Conservation (phyloP, 2,888 invertebrate genomes). For the Dexiosoma caninum region DNA sequence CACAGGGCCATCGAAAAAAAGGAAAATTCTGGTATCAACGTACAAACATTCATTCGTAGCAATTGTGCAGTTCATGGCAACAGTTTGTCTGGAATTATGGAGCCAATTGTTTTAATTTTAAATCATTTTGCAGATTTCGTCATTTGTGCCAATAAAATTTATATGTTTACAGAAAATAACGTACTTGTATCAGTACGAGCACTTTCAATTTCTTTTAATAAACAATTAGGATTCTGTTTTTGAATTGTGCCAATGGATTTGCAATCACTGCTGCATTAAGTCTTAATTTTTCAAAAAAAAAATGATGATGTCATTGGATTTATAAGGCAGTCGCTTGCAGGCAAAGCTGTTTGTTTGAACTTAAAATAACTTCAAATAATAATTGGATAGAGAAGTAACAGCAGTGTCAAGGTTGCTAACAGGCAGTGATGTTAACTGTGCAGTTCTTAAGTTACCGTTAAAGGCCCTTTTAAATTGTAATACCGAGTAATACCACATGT, state of each 20-base stretch:
- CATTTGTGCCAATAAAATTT: constrained; percentile 6
- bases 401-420: constrained; percentile 39
- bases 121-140: not conserved
- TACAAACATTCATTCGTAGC: not conserved
- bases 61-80: constrained; percentile 26
- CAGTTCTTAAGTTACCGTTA: too few relatives aligned
- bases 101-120: constrained; percentile 35
- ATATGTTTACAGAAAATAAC: not conserved
- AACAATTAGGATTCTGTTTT: constrained; percentile 6
- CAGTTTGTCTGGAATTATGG: constrained; percentile 44
- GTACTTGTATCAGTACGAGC: not conserved
- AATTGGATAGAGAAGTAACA: not conserved
- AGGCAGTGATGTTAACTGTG: too few relatives aligned
- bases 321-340: not conserved
- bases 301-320: constrained; percentile 43
- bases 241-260: constrained; percentile 15
- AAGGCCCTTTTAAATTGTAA: too few relatives aligned
- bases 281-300: constrained; percentile 16
- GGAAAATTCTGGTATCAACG: too few relatives aligned
- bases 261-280: constrained; percentile 24
- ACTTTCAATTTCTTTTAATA: constrained; percentile 53
- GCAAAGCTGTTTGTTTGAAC: constrained; percentile 18
- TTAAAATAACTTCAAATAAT: not conserved
- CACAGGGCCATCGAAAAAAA: not conserved
- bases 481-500: too few relatives aligned